These are phyloP conservation scores for Nomada fabriciana DNA, from an alignment of 2,888 invertebrate species.

Conservation along the genomic window DNA sequence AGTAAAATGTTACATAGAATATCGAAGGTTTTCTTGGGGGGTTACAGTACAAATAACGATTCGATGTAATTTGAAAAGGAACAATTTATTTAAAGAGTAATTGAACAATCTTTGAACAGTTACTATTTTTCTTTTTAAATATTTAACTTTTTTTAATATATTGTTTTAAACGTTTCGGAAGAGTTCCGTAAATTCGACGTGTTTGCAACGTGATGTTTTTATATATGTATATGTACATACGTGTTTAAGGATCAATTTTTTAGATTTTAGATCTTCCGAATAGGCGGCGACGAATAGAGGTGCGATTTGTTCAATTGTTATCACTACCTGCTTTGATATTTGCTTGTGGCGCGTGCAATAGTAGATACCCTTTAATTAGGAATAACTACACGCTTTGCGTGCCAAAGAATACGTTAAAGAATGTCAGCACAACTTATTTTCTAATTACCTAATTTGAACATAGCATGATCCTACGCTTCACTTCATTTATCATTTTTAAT, in stretches of 20 bases:
- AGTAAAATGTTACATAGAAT: too few relatives aligned
- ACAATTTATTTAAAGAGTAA: neutral
- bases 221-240: too few relatives aligned
- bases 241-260: neutral
- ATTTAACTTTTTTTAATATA: neutral
- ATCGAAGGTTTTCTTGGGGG: too few relatives aligned
- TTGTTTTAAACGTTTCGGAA: neutral
- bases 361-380: slow-evolving; percentile 53
- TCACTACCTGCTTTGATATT: slow-evolving; percentile 26
- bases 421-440: slow-evolving; percentile 33
- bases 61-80: too few relatives aligned
- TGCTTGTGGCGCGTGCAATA: slow-evolving; percentile 61
- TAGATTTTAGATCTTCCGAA: slow-evolving; percentile 16
- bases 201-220: neutral
- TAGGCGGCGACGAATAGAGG: slow-evolving; percentile 19
- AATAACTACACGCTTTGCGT: slow-evolving; percentile 57
- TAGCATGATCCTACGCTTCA: too few relatives aligned
- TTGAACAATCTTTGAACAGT: neutral
- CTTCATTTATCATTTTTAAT: too few relatives aligned
- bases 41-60: too few relatives aligned
- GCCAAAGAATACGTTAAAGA: slow-evolving; percentile 44
- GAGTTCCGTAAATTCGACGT: neutral
- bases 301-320: slow-evolving; percentile 34
- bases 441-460: too few relatives aligned
- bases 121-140: neutral